Evolutionary conservation across 2,113 vertebrate genomes (phyloP), one percentile per base, ranked within the genome.

Genomic region (Hipposideros armiger): DNA sequence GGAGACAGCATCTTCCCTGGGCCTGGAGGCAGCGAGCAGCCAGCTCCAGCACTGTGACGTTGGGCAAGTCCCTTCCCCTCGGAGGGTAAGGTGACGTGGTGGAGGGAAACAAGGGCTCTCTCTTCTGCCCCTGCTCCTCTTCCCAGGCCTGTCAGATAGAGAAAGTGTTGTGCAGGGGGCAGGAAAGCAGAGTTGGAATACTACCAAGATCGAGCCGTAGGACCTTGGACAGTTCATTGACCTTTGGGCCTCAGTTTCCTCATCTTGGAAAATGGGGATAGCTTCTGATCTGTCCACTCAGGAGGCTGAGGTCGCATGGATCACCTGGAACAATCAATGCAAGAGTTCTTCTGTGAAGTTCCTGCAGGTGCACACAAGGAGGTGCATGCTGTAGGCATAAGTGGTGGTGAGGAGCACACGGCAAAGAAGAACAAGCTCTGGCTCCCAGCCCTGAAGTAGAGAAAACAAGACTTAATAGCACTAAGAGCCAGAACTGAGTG

Each of bases 231-330:
- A 95, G 42, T 67, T 92, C 50, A 26, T 50, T 69, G 36, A 47
- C 64, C 67, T 78, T 64, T 50, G 64, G 87, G 78, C 66, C 54
- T 95, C 54, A 78, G 80, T 83, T 89, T 87, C 69, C 77, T 84
- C 83, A n/a, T 67, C 77, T 86, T 30, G 56, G 69, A 64, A 95
- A 95, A 87, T 7, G 7, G 28, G 45, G 26, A 16, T 76, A 45
- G 50, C 9, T 58, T 40, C 42, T 42, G 17, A 66, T 58, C 50
- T 86, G 30, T 16, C 4, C 45, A 36, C 40, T 73, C 36, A 20
- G 15, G 40, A 90, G 58, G 54, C 54, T 16, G 40, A 90, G 58
- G 60, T 60, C 26, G 32, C 58, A 60, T 5, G 24, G 64, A 19
- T 85, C 7, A 32, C 28, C 85, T 54, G 60, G 28, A 52, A 87